phyloP scores from a whole-genome alignment of 2,797 vertebrate species.

The Takifugu rubripes region DNA sequence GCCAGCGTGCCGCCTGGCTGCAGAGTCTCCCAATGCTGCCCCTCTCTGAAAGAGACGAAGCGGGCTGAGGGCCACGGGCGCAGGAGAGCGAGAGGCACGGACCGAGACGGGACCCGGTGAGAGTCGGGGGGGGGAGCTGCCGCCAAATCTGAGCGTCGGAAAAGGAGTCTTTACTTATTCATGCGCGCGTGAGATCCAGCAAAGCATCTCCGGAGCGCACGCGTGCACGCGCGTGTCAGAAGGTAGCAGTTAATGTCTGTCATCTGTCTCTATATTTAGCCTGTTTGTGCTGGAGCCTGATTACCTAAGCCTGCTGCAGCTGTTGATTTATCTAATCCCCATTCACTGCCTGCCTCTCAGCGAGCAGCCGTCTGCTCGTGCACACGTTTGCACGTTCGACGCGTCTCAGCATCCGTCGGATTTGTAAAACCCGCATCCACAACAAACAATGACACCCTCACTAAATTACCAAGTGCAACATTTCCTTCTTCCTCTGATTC shows the following conservation, averaged over 20 bases:
- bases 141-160: conserved; percentile 27
- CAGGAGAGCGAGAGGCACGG: conserved; percentile 31
- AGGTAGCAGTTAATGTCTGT: conserved; percentile 59
- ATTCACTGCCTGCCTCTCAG: conserved; percentile 50
- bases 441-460: conserved; percentile 37
- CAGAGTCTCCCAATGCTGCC: conserved; percentile 44
- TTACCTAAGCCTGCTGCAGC: conserved; percentile 71
- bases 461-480: conserved; percentile 33
- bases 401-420: conserved; percentile 31
- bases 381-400: conserved; percentile 30
- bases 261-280: conserved; percentile 72
- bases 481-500: conserved; percentile 16
- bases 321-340: conserved; percentile 71
- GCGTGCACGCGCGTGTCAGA: conserved; percentile 33
- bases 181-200: conserved; percentile 4
- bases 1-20: conserved; percentile 38
- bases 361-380: conserved; percentile 27
- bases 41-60: conserved; percentile 31
- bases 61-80: conserved; percentile 51
- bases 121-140: conserved; percentile 1
- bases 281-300: conserved; percentile 60
- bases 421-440: conserved; percentile 39
- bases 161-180: conserved; percentile 1
- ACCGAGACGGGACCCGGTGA: conserved; percentile 32
- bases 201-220: conserved; percentile 11